These are phyloP conservation scores for Caenorhabditis remanei DNA, from an alignment of 1,140 invertebrate species.

Conservation along the genomic window DNA sequence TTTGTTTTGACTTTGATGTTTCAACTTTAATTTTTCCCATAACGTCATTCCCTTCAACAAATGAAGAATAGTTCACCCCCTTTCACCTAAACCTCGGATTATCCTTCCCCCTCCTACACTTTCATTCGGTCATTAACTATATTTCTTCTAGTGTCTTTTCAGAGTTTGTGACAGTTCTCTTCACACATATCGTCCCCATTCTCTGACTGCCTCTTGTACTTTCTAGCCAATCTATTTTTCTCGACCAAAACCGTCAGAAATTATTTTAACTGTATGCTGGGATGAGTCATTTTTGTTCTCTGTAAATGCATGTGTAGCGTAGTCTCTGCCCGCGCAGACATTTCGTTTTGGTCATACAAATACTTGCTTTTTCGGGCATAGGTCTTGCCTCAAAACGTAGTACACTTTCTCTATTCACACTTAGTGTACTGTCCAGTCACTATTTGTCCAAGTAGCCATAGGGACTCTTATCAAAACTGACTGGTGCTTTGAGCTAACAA, in stretches of 20 bases:
- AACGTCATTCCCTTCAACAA: not conserved
- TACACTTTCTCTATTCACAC: slow-evolving; percentile 48
- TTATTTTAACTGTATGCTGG: not conserved
- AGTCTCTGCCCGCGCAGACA: slow-evolving; percentile 39
- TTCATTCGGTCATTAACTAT: not conserved
- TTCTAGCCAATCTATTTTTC: slow-evolving; percentile 5
- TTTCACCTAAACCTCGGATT: slow-evolving; percentile 24
- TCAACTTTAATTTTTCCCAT: not conserved
- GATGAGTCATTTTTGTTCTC: slow-evolving; percentile 38
- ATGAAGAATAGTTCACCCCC: not conserved
- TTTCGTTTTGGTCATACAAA: slow-evolving; percentile 35
- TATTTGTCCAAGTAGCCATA: not conserved
- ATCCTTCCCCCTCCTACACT: slow-evolving; percentile 9
- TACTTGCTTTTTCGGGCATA: not conserved
- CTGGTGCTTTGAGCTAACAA: not conserved
- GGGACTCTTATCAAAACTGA: slow-evolving; percentile 10
- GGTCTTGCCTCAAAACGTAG: slow-evolving; percentile 2
- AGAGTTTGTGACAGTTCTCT: not conserved
- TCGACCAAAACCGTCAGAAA: not conserved
- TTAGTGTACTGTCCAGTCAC: not conserved
- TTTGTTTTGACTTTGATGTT: not conserved
- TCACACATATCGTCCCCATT: not conserved
- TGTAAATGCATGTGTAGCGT: slow-evolving; percentile 24
- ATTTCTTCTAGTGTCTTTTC: not conserved
- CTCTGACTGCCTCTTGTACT: not conserved